Conservation (phyloP, 2,888 invertebrate genomes). For the Tinea pellionella region DNA sequence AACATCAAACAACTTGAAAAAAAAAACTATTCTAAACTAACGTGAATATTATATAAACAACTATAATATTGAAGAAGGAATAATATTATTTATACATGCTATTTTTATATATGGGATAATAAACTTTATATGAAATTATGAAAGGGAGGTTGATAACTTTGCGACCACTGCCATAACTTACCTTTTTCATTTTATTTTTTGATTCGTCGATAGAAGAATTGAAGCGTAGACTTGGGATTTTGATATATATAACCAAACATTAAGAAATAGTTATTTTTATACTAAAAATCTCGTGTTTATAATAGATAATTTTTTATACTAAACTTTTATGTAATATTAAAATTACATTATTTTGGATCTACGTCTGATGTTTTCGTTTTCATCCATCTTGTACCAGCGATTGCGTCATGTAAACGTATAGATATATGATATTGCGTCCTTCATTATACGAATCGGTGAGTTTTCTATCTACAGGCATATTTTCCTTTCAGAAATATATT, state of each 20-base stretch:
- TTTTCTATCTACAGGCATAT: constrained; percentile 11
- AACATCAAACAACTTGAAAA: too few relatives aligned
- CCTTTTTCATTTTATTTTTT: too few relatives aligned
- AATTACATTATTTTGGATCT: not conserved
- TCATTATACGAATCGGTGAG: constrained; percentile 23
- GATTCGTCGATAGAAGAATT: too few relatives aligned
- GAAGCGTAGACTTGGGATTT: not conserved
- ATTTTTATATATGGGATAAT: too few relatives aligned
- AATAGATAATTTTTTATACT: not conserved
- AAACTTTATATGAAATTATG: too few relatives aligned
- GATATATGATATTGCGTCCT: constrained; percentile 33
- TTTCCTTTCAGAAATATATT: not conserved
- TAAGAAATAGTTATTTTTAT: not conserved
- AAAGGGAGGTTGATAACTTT: too few relatives aligned
- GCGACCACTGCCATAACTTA: too few relatives aligned
- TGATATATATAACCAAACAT: not conserved
- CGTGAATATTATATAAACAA: too few relatives aligned
- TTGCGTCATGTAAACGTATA: constrained; percentile 64
- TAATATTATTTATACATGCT: too few relatives aligned
- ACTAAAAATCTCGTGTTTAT: not conserved
- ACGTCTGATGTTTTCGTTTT: constrained; percentile 30
- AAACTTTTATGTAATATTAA: not conserved
- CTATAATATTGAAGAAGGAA: too few relatives aligned
- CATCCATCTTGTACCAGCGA: constrained; percentile 47
- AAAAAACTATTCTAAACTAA: too few relatives aligned